These are phyloP conservation scores for Orchesella cincta DNA, from an alignment of 1,140 invertebrate genomes.

Conservation along the genomic window DNA sequence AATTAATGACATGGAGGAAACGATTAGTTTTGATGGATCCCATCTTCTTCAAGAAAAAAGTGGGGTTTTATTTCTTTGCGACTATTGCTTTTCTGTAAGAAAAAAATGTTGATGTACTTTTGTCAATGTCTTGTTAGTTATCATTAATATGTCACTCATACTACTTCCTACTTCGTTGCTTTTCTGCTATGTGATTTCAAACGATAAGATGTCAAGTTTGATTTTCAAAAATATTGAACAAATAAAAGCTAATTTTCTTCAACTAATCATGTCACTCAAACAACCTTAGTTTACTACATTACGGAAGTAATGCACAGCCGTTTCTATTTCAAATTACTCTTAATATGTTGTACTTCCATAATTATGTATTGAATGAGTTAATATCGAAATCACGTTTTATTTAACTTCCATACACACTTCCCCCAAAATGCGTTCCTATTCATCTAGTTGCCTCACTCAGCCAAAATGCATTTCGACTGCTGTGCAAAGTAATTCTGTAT, in stretches of 20 bases:
- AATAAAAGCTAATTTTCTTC: not conserved
- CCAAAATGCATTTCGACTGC: no score
- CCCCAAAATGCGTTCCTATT: no score
- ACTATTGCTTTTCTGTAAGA: not conserved
- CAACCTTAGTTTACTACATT: no score
- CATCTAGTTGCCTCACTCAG: no score
- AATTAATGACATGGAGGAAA: not conserved
- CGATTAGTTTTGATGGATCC: slow-evolving; percentile 1
- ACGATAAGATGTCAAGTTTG: no score
- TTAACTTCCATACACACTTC: no score
- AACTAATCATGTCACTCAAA: not conserved
- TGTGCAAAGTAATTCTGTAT: no score
- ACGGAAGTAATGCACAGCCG: no score
- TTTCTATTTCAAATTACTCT: not conserved
- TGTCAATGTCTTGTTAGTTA: slow-evolving; percentile 15
- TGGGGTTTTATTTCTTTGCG: not conserved
- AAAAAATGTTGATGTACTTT: slow-evolving; percentile 4
- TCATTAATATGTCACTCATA: not conserved
- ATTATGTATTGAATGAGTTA: no score
- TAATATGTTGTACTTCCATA: not conserved
- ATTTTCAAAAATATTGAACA: no score
- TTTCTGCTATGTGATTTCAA: not conserved
- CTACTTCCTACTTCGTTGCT: not conserved
- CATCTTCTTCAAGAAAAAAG: not conserved
- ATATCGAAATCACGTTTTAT: no score